phyloP scores from a whole-genome alignment of 2,797 vertebrate genomes.

The Scyliorhinus canicula region DNA sequence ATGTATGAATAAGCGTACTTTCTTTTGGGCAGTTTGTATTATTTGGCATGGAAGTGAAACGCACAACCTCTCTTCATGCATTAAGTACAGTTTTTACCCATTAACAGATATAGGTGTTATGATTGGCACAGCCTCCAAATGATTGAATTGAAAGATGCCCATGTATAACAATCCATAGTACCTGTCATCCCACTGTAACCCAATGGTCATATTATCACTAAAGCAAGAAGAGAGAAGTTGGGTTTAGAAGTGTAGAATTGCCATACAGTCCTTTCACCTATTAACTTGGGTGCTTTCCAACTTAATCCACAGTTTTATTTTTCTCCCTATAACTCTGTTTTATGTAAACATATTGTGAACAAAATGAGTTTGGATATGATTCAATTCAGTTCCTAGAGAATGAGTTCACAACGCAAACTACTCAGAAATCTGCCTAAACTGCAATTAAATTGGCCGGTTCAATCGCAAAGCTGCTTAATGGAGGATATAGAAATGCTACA shows the following conservation, averaged over 20 bases:
- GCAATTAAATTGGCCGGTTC: neutral
- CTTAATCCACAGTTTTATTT: neutral
- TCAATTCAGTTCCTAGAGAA: neutral
- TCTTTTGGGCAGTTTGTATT: neutral
- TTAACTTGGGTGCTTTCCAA: neutral
- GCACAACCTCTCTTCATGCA: neutral
- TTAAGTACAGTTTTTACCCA: neutral
- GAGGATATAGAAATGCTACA: neutral
- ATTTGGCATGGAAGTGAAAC: neutral
- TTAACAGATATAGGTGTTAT: neutral
- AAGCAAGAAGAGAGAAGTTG: neutral
- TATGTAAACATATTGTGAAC: neutral
- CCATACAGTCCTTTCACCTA: neutral
- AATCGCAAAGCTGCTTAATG: neutral
- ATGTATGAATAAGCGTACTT: neutral
- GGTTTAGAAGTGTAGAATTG: neutral
- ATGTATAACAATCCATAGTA: neutral
- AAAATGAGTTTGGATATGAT: slow-evolving; percentile 17
- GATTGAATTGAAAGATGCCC: neutral
- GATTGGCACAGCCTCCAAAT: neutral
- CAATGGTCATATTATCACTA: neutral
- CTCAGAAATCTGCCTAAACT: neutral
- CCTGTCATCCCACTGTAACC: neutral
- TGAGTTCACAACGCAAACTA: neutral
- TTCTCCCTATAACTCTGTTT: neutral